These are phyloP conservation scores for Ophion obscuratus DNA, from an alignment of 2,888 invertebrate species.

Conservation along the genomic window DNA sequence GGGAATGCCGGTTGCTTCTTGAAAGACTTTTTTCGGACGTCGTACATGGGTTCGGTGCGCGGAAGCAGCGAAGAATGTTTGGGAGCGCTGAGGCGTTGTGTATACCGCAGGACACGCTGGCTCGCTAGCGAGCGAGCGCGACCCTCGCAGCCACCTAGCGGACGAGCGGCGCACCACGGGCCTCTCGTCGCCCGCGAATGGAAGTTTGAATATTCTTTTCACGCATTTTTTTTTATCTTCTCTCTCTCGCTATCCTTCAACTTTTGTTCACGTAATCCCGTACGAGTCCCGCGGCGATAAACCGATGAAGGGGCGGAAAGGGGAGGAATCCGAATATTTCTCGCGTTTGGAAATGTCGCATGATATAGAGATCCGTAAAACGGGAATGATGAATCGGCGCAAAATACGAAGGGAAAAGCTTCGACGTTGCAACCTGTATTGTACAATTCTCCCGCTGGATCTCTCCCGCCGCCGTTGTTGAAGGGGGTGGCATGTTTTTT, in stretches of 20 bases:
- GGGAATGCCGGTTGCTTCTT: no score
- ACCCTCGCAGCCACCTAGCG: background rate
- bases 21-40: no score
- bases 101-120: background rate
- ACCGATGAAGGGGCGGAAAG: conserved; percentile 28
- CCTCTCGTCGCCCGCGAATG: background rate
- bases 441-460: background rate
- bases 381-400: conserved; percentile 62
- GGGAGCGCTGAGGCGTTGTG: background rate
- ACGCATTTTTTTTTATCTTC: background rate
- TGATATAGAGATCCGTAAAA: conserved; percentile 57
- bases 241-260: conserved; percentile 13
- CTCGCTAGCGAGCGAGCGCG: background rate
- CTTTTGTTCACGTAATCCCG: conserved; percentile 17
- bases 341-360: conserved; percentile 40
- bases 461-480: conserved; percentile 28
- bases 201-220: background rate
- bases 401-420: conserved; percentile 43
- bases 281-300: background rate
- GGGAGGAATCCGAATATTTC: conserved; percentile 23
- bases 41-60: no score
- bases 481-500: background rate
- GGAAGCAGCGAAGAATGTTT: background rate
- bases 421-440: conserved; percentile 31
- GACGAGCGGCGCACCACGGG: background rate